A percentile compares a stretch with the other conserved stretches of the same genome.
phyloP scores from a whole-genome alignment of 2,888 invertebrate genomes.

The Catocala nupta region DNA sequence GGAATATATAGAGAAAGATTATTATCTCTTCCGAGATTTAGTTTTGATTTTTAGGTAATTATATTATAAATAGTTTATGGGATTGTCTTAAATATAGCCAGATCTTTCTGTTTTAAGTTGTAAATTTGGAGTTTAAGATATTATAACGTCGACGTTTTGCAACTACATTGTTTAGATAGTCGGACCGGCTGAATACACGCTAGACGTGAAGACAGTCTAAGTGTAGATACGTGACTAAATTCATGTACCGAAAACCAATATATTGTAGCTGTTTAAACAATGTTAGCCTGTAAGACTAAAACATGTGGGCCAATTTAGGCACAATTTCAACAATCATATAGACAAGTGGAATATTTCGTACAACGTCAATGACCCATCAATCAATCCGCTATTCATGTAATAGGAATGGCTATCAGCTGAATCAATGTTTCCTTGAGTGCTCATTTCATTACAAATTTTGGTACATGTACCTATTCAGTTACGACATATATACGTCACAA shows the following conservation, averaged over 20 bases:
- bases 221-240: conserved; percentile 25
- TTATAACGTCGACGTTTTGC: too few species aligned
- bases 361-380: conserved; percentile 69
- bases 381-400: conserved; percentile 64
- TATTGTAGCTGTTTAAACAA: conserved; percentile 38
- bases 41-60: too few species aligned
- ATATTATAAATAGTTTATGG: too few species aligned
- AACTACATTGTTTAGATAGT: conserved; percentile 4
- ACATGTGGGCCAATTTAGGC: conserved; percentile 50
- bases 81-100: too few species aligned
- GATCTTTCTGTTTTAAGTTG: too few species aligned
- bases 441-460: conserved; percentile 40
- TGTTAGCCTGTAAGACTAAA: conserved; percentile 32
- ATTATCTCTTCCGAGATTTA: too few species aligned
- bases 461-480: not conserved
- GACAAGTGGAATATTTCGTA: conserved; percentile 61
- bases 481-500: too few species aligned
- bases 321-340: conserved; percentile 56
- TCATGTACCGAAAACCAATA: conserved; percentile 28
- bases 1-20: too few species aligned
- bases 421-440: conserved; percentile 48
- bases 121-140: too few species aligned
- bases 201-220: conserved; percentile 9
- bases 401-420: conserved; percentile 52
- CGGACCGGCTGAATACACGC: not conserved